A percentile compares a stretch with the other conserved stretches of the same genome.
These are phyloP conservation scores for Murina feae DNA, from an alignment of 2,113 vertebrate genomes.

Conservation along the genomic window DNA sequence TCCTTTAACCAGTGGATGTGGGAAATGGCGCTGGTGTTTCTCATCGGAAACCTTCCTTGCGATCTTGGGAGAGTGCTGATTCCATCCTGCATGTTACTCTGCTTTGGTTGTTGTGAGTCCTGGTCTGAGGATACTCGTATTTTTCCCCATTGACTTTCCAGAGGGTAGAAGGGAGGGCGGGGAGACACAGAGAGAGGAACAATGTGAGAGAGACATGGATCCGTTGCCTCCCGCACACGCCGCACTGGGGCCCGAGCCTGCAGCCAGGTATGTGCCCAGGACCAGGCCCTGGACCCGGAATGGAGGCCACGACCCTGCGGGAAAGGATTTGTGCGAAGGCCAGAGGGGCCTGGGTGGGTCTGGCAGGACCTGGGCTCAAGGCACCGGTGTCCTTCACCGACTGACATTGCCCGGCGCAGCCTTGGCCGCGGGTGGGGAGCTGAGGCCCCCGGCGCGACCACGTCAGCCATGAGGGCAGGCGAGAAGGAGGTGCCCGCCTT, in stretches of 20 bases:
- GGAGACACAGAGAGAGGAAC: not conserved
- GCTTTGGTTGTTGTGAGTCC: accelerated
- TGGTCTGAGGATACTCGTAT: not conserved
- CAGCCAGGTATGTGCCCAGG: no score
- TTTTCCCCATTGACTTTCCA: not conserved
- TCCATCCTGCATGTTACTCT: accelerated
- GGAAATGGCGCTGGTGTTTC: no score
- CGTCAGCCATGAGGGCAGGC: accelerated
- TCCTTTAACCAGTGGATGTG: not conserved
- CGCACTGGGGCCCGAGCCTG: no score
- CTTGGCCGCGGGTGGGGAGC: accelerated
- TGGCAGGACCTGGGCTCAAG: not conserved
- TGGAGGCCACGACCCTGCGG: no score
- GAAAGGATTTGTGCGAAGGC: not conserved
- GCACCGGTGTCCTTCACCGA: accelerated
- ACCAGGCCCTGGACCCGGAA: no score
- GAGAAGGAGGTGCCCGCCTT: accelerated
- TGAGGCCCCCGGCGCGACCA: accelerated
- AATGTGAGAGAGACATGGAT: not conserved
- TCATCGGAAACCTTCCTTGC: not conserved
- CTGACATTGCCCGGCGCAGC: not conserved
- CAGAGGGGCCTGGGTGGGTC: accelerated
- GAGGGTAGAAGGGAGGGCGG: not conserved
- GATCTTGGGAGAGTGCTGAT: no score
- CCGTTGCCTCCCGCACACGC: not conserved